Conservation (phyloP, 35 echinoderm and acorn worm species). For the Lytechinus pictus region DNA sequence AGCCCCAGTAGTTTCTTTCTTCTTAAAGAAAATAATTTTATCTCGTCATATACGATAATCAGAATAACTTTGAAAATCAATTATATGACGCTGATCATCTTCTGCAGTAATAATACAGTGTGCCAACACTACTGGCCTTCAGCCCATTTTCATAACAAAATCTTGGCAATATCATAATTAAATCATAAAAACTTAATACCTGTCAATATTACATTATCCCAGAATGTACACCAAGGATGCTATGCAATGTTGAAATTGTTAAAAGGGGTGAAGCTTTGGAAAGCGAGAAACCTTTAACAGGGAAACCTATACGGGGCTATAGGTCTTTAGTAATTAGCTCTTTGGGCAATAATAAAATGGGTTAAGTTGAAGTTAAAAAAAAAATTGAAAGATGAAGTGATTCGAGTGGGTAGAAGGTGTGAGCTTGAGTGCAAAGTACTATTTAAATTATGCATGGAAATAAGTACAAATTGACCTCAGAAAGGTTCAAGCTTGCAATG, state of each 20-base stretch:
- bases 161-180: not conserved
- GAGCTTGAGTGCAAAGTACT: not conserved
- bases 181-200: not conserved
- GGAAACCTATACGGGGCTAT: not conserved
- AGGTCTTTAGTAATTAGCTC: not conserved
- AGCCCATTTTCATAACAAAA: not conserved
- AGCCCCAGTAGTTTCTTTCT: not conserved
- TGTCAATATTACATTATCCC: not conserved
- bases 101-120: not conserved
- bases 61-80: not conserved
- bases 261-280: not conserved
- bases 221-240: not conserved
- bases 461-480: not conserved
- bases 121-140: not conserved
- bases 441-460: not conserved
- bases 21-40: not conserved
- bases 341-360: not conserved
- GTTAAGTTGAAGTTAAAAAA: not conserved
- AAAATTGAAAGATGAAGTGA: not conserved
- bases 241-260: not conserved
- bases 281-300: not conserved
- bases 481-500: not conserved
- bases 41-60: not conserved
- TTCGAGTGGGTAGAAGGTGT: not conserved
- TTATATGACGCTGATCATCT: not conserved